Base-by-base conservation (phyloP, 2,888 invertebrate genomes). In the Pantelozetes paolii region DNA sequence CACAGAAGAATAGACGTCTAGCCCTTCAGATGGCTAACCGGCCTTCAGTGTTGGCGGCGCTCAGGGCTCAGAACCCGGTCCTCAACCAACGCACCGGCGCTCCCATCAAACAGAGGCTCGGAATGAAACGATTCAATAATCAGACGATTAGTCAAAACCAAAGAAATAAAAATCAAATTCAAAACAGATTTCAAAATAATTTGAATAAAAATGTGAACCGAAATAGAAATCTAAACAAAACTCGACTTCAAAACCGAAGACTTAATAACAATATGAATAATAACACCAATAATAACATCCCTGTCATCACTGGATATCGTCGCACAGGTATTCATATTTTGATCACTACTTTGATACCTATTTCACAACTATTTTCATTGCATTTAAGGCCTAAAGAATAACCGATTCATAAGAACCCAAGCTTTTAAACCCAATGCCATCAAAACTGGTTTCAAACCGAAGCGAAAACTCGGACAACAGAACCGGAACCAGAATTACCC, bases 11-110 rank as follows among this genome's bases (percentile, higher is more conserved):
- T 78, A 79, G 82, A 48, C 80, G 84, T 45, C 81, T 85, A 23
- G 84, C 84, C 0, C 82, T 82, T 75, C 84, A 85, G 79, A 84
- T 85, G 84, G 84, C 84, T 59, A 83, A 83, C 75, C 79, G 85
- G 74, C 85, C 85, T 2, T 80, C 82, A 45, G 84, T 84, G 0
- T 81, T 82, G 75, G 83, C 64, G 18, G 64, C 64, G 9, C 36
- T 64, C 32, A 64, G 64, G 30, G 6, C 64, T 64, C 20, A 30
- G n/a, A 64, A 64, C 30, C 26, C 64, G 13, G 1, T n/a, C 8
- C 20, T 64, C n/a, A 64, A 64, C 8, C 64, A 64, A 64, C 32
- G 64, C 11, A 32, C 36, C n/a, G 64, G 64, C 23, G 20, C 11
- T 18, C 9, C 36, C 8, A 20, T 64, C n/a, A 64, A 64, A 36